Percentiles rank a stretch among this genome's conserved stretches.
phyloP scores from a whole-genome alignment of 2,888 invertebrate genomes.

The Melanostoma scalare region DNA sequence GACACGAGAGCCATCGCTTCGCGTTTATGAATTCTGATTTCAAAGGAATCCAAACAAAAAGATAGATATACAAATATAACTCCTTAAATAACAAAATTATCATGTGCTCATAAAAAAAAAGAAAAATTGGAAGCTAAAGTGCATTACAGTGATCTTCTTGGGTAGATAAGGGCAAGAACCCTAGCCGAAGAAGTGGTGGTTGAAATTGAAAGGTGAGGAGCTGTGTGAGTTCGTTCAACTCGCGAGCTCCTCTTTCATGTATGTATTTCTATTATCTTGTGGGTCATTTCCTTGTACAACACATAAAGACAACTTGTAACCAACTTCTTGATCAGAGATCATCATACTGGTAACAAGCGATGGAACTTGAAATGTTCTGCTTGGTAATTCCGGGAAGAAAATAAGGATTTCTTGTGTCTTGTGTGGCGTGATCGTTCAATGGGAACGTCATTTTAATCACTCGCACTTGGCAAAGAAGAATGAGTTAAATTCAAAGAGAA shows the following conservation, averaged over 20 bases:
- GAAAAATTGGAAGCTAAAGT: conserved; percentile 58
- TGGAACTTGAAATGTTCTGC: conserved; percentile 37
- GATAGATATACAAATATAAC: conserved; percentile 2
- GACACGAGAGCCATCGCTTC: conserved; percentile 7
- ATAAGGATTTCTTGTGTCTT: conserved; percentile 42
- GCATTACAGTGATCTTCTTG: conserved; percentile 59
- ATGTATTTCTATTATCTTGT: conserved; percentile 31
- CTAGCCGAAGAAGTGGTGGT: conserved; percentile 24
- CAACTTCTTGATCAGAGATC: conserved; percentile 37
- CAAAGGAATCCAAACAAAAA: conserved; percentile 32
- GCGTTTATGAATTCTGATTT: conserved; percentile 27
- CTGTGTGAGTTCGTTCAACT: conserved; percentile 59
- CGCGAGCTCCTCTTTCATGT: conserved; percentile 27
- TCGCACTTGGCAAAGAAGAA: too few relatives aligned
- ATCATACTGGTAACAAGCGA: neutral
- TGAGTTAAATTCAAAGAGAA: too few relatives aligned
- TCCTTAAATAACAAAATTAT: conserved; percentile 47
- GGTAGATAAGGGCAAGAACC: conserved; percentile 65
- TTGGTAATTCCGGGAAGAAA: conserved; percentile 40
- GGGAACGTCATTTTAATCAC: neutral
- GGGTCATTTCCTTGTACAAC: conserved; percentile 66
- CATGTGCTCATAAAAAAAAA: conserved; percentile 50
- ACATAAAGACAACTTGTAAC: conserved; percentile 45
- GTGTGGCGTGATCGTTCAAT: conserved; percentile 38
- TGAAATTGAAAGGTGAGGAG: conserved; percentile 13